Evolutionary conservation across 2,113 vertebrate species (phyloP), one percentile per base, ranked within the genome.

Genomic region (Desmodus rotundus): DNA sequence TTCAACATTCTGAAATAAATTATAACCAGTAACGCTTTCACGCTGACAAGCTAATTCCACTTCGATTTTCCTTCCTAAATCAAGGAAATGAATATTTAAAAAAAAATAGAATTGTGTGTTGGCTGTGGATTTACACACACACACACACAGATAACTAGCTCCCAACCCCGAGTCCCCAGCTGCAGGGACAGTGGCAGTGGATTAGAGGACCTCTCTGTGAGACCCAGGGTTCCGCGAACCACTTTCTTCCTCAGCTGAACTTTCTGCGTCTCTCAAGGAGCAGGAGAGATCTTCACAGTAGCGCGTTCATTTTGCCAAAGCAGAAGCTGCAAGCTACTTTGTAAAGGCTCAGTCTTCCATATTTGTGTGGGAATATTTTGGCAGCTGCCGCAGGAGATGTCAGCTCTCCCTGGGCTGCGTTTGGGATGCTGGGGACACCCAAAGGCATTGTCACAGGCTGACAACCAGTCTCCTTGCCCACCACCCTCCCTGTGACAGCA

Each of bases 1-100:
- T 98, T 96, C 70, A 97, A 97, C 97, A 98, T 97, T 98, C 92
- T 96, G 93, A 98, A 98, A 98, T 98, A 98, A 98, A 98, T 98
- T 98, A 98, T 93, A 97, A 92, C 88, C 95, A 80, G 94, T 96
- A 98, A 98, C 96, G 93, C 87, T 96, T 98, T 98, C 97, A 97
- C 96, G 96, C 97, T 95, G 97, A 98, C 97, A 97, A 98, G 94
- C 97, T 98, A 98, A 98, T 98, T 98, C 96, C 93, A 96, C 96
- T 97, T 98, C 95, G 84, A 97, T 98, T 97, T 98, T 97, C 67
- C 94, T 95, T 97, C 58, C 67, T 97, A 77, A 96, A 95, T 80
- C 73, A 97, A 95, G n/a, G 70, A 97, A 97, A 97, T 83, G 17
- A 41, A 36, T 80, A 56, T 50, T 73, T 76, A 24, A 52, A 12